Base-by-base conservation (phyloP, 2,888 invertebrate genomes). In the Tachina lurida region DNA sequence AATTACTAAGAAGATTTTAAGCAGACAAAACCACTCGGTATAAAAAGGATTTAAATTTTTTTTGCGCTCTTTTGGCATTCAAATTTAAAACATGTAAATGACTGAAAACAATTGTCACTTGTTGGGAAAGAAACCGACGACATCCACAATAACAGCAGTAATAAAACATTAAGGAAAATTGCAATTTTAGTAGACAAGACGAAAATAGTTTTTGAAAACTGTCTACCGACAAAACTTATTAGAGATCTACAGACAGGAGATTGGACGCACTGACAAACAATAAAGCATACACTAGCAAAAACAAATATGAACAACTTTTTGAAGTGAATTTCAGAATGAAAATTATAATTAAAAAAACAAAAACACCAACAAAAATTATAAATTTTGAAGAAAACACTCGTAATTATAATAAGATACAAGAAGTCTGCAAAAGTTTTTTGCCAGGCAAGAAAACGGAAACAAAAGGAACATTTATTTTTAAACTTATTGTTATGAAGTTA, bases 71-170 rank as follows among this genome's bases (percentile, higher is more conserved):
- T 76, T 83, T 71, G 49, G 52, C 71, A 77, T 83, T 83, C 43
- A 54, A 78, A 78, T 83, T 67, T 60, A 86, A 86, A 73, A 77
- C 86, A 83, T 83, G 83, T 80, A 83, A 86, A 86, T 86, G 83
- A 83, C 83, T 86, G 73, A 86, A 86, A 86, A 76, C 83, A 86
- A 86, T 86, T 83, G 86, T 86, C 86, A 86, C 79, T 80, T 82
- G 70, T 74, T 76, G 73, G 43, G 10, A 43, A 49, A 65, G 12
- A 13, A 15, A 63, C 68, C 52, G 71, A 67, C 73, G 49, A 78
- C 84, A 68, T 58, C 65, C 31, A 56, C 41, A 58, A 70, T 67
- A 58, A 75, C 52, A 78, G 41, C 58, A 65, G 70, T 49, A 78
- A 70, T 63, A 71, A 71, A 74, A 79, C 67, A 82, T 82, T 83